These are phyloP conservation scores for Anhinga rufa DNA, from an alignment of 2,113 vertebrate species.

Conservation along the genomic window DNA sequence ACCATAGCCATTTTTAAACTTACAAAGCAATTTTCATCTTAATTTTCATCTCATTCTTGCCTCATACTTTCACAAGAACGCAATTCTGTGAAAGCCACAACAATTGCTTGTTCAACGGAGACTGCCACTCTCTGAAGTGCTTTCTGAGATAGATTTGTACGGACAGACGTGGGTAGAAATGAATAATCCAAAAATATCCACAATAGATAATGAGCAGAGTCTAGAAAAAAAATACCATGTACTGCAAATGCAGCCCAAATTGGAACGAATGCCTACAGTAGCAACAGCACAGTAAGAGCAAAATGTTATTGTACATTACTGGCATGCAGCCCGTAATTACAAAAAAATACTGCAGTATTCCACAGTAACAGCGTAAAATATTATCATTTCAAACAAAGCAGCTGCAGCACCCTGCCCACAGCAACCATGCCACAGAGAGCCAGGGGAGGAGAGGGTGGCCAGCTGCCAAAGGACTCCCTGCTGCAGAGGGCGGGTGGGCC, in stretches of 20 bases:
- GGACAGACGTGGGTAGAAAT: constrained; percentile 14
- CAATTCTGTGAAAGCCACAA: constrained; percentile 46
- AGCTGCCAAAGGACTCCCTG: background rate
- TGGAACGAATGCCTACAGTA: constrained; percentile 47
- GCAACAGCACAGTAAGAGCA: constrained; percentile 58
- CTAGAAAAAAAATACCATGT: background rate
- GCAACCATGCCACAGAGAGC: background rate
- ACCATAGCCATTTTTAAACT: background rate
- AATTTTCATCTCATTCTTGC: constrained; percentile 1
- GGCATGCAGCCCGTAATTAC: constrained; percentile 5
- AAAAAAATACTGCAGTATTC: constrained; percentile 52
- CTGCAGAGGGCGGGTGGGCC: background rate
- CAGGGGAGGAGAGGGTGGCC: background rate
- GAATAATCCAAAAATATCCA: constrained; percentile 59
- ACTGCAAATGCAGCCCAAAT: constrained; percentile 28
- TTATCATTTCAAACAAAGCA: constrained; percentile 43
- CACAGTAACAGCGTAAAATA: constrained; percentile 10
- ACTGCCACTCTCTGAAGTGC: constrained; percentile 18
- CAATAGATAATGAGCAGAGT: constrained; percentile 28
- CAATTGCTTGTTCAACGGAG: constrained; percentile 21
- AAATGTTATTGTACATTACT: constrained; percentile 54
- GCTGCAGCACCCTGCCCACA: background rate
- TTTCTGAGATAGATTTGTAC: constrained; percentile 33
- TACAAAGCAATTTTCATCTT: constrained; percentile 4
- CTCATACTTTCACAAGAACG: constrained; percentile 18